Base-by-base conservation (phyloP, 2,113 vertebrate species). In the Gopherus flavomarginatus region DNA sequence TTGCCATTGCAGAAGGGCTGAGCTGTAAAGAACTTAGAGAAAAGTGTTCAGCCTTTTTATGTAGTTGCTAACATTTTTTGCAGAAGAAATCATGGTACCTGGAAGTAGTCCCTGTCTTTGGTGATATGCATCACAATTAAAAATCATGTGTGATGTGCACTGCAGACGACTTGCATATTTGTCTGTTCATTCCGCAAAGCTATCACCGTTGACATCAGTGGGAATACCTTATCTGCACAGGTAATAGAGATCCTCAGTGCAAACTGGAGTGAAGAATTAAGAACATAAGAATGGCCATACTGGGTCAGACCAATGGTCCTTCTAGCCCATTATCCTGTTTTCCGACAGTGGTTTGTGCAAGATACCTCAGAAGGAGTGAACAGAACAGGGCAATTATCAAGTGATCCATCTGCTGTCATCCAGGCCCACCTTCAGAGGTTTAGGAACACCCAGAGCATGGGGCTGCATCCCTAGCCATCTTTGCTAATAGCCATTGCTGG, bases 51-150 rank as follows among this genome's bases (percentile, higher is more conserved):
- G 24, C 8, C 22, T 81, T 88, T 49, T 87, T 87, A 79, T 53
- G 57, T 53, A 2, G 44, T 85, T 87, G 83, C 17, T 3, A 13
- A 53, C 14, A n/a, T 85, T 89, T 85, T 72, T 0, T 26, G 54
- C 3, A 4, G 49, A 17, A 81, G 86, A 85, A 59, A 4, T 3
- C 72, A 6, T 78, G 9, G 2, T 1, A 0, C 16, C 8, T 0
- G 0, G 9, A 83, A 0, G 0, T 85, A 94, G 3, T 22, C 44
- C 17, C 35, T 85, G 16, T 21, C 35, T 19, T 69, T 69, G 62
- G 35, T 19, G 53, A 91, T 35, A 65, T 90, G 5, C 86, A 26
- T 53, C 3, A 47, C 79, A 81, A 38, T 56, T 49, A 26, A 14
- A 50, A 85, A 87, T 9, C 57, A 44, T 94, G 26, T 47, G 22